These are phyloP conservation scores for Tokudaia muenninki DNA, from an alignment of 2,797 vertebrate species.

Conservation along the genomic window DNA sequence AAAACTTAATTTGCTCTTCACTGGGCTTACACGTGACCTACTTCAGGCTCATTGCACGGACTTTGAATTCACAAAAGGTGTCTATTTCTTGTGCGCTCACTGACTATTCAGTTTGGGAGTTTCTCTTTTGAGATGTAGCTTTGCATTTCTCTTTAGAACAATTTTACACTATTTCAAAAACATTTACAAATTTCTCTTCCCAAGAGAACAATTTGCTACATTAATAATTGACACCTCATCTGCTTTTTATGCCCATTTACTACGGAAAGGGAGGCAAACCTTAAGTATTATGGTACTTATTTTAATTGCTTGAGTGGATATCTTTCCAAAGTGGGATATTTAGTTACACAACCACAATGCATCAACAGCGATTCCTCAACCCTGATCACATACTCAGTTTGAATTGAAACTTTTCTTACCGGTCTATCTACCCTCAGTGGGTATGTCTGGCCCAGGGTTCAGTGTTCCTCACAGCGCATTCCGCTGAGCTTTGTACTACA, in stretches of 20 bases:
- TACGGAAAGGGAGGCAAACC: background rate
- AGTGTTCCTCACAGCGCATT: background rate
- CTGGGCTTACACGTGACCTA: slow-evolving; percentile 34
- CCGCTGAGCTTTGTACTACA: slow-evolving; percentile 11
- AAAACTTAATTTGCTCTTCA: slow-evolving; percentile 70
- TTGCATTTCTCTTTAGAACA: slow-evolving; percentile 31
- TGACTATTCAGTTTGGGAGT: background rate
- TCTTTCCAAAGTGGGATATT: background rate
- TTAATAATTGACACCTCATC: background rate
- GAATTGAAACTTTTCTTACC: slow-evolving; percentile 8
- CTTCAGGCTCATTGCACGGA: background rate
- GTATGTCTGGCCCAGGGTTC: background rate
- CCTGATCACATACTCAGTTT: background rate
- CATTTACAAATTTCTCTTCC: background rate
- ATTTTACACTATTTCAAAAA: slow-evolving; percentile 48
- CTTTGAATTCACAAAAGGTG: background rate
- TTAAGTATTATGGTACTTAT: background rate
- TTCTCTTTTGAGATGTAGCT: slow-evolving; percentile 27
- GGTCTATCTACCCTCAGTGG: background rate
- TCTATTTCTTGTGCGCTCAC: background rate
- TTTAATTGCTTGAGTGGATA: background rate
- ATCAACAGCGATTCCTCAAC: background rate
- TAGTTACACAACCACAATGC: background rate
- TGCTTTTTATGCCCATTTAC: slow-evolving; percentile 8
- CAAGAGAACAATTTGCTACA: background rate